A percentile compares a stretch with the other conserved stretches of the same genome.
These are phyloP conservation scores for Ondatra zibethicus DNA, from an alignment of 2,113 vertebrate species.

Conservation along the genomic window DNA sequence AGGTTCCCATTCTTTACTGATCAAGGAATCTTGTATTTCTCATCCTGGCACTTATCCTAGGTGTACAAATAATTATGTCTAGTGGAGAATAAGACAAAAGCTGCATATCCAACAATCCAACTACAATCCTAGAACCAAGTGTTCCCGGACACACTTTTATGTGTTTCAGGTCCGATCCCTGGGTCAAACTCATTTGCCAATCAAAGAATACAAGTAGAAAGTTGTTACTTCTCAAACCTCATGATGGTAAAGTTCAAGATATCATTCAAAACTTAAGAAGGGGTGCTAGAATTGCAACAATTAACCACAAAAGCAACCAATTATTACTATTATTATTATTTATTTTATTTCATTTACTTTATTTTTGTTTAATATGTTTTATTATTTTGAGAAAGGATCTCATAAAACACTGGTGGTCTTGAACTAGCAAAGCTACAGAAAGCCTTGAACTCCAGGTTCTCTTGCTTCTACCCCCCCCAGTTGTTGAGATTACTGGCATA, in stretches of 20 bases:
- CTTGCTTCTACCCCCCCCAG: neutral
- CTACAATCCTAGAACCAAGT: neutral
- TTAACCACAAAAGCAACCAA: neutral
- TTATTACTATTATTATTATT: neutral
- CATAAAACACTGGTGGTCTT: neutral
- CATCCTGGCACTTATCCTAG: neutral
- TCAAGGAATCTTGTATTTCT: neutral
- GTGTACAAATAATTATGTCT: neutral
- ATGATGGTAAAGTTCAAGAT: neutral
- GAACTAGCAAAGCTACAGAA: neutral
- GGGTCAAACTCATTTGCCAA: neutral
- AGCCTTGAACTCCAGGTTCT: neutral
- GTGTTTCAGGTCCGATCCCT: neutral
- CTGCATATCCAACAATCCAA: neutral
- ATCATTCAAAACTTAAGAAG: slow-evolving; percentile 12
- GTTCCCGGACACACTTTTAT: neutral
- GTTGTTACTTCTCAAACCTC: neutral
- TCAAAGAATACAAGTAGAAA: neutral
- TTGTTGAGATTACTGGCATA: neutral
- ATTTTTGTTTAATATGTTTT: neutral
- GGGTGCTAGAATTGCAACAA: neutral
- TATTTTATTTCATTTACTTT: neutral
- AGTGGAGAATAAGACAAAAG: neutral
- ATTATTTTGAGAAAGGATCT: neutral
- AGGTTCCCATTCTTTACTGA: neutral